A percentile compares a stretch with the other conserved stretches of the same genome.
Conservation (phyloP, 2,113 vertebrate genomes). For the Ramphastos sulfuratus region DNA sequence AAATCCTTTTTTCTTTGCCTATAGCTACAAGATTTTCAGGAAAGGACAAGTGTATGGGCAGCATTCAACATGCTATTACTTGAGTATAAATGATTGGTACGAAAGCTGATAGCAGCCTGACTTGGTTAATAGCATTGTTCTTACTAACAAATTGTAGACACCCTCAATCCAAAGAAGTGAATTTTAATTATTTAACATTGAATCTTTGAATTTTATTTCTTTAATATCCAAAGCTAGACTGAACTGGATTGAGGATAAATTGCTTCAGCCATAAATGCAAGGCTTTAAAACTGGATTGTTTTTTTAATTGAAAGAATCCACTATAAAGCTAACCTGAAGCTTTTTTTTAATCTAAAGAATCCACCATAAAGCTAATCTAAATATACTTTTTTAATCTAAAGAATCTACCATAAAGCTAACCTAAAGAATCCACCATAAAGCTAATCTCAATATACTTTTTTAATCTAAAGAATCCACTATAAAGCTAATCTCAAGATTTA, state of each 20-base stretch:
- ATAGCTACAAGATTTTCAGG: neutral
- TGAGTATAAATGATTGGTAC: neutral
- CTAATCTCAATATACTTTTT: neutral
- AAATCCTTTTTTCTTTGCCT: neutral
- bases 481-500: neutral
- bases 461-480: no score
- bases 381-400: neutral
- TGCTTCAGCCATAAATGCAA: neutral
- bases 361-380: no score
- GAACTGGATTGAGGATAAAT: neutral
- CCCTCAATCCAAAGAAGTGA: neutral
- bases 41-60: neutral
- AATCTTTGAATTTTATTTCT: constrained; percentile 6
- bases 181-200: constrained; percentile 8
- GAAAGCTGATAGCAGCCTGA: neutral
- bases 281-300: neutral
- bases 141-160: neutral
- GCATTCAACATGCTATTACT: neutral
- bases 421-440: neutral
- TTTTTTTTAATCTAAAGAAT: no score
- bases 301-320: neutral
- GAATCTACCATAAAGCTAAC: no score
- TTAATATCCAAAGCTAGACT: neutral
- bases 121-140: neutral
- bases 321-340: neutral